Percentiles rank a stretch among this genome's conserved stretches.
These are phyloP conservation scores for Scytalopus superciliaris DNA, from an alignment of 2,113 vertebrate genomes.

Conservation along the genomic window DNA sequence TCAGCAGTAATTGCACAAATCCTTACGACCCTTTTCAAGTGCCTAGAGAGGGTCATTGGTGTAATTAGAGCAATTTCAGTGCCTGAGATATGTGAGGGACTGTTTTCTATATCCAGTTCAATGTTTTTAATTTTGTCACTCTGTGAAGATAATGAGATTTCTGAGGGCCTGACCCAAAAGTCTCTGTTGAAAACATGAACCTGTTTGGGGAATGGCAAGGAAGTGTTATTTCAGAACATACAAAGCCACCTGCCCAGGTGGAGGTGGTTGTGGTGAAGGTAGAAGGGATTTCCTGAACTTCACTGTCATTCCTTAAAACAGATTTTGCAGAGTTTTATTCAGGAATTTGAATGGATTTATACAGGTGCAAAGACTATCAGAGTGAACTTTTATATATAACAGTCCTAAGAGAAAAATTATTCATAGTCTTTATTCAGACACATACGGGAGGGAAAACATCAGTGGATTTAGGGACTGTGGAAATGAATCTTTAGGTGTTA, in stretches of 20 bases:
- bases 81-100: neutral
- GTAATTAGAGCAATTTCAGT: neutral
- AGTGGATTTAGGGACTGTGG: neutral
- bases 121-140: neutral
- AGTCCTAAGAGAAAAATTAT: neutral
- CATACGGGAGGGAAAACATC: neutral
- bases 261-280: neutral
- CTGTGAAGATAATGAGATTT: neutral
- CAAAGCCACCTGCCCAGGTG: neutral
- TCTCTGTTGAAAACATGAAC: neutral
- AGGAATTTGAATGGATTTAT: neutral
- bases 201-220: neutral
- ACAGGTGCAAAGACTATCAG: neutral
- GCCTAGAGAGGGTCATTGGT: neutral
- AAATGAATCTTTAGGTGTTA: conserved; percentile 50
- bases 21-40: neutral
- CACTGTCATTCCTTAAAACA: neutral
- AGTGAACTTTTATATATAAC: neutral
- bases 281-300: neutral
- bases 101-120: neutral
- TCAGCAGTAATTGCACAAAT: neutral
- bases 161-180: neutral
- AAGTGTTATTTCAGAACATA: neutral
- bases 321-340: neutral
- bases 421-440: neutral